A percentile compares a stretch with the other conserved stretches of the same genome.
Conservation (phyloP, 2,113 vertebrate species). For the Ifrita kowaldi region DNA sequence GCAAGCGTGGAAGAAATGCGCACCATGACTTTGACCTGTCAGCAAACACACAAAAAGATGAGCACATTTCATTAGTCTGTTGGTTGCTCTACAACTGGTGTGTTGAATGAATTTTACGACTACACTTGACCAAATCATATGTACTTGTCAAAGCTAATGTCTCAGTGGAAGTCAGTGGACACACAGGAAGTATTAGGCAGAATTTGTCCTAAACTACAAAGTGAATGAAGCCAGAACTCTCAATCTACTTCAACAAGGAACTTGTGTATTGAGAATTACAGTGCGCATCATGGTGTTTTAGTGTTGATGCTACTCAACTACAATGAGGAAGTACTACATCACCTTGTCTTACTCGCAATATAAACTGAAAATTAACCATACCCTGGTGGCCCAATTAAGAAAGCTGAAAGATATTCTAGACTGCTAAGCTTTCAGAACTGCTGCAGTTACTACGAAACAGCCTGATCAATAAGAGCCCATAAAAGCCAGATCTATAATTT, state of each 20-base stretch:
- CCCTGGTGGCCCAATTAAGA: constrained; percentile 56
- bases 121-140: not conserved
- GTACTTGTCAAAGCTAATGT: not conserved
- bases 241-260: not conserved
- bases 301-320: not conserved
- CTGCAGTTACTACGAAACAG: not conserved
- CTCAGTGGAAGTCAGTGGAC: not conserved
- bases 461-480: constrained; percentile 62
- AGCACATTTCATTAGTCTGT: not conserved
- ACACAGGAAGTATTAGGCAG: not conserved
- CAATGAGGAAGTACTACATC: not conserved
- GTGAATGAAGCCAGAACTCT: not conserved
- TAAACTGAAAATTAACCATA: constrained; percentile 64
- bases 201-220: not conserved
- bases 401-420: constrained; percentile 35
- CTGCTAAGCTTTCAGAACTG: not conserved
- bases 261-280: not conserved
- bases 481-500: constrained; percentile 62
- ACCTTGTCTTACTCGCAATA: constrained; percentile 4
- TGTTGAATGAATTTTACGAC: not conserved
- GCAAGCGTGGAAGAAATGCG: constrained; percentile 85
- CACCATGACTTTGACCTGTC: constrained; percentile 97
- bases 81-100: not conserved
- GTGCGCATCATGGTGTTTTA: not conserved
- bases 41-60: not conserved